Conservation (phyloP, 1,140 invertebrate genomes). For the Copidosoma floridanum region DNA sequence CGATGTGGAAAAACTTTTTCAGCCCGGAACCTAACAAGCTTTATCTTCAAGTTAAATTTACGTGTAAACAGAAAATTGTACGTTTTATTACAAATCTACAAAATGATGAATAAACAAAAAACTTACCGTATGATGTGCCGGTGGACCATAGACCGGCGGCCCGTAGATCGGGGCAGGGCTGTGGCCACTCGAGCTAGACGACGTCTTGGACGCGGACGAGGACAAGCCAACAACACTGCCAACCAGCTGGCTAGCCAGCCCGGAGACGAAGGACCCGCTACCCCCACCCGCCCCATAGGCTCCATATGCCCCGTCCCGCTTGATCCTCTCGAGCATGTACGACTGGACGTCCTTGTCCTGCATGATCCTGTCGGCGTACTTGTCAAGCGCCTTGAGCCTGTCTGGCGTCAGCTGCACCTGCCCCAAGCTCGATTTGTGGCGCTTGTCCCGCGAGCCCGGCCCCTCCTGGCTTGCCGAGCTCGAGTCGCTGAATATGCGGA, state of each 20-base stretch:
- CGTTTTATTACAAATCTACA: no score
- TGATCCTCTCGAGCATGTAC: conserved; percentile 7
- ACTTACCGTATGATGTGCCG: no score
- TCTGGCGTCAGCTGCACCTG: not conserved
- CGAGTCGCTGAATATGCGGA: not conserved
- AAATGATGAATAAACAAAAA: no score
- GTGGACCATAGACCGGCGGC: conserved; percentile 16
- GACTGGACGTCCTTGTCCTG: conserved; percentile 5
- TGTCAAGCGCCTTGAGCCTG: not conserved
- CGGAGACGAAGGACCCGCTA: conserved; percentile 38
- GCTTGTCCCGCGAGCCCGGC: not conserved
- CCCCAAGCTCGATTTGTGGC: no score
- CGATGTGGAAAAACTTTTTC: no score
- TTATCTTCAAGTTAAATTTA: no score
- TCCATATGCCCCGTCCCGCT: conserved; percentile 28
- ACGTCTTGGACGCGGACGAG: conserved; percentile 38
- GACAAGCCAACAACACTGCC: conserved; percentile 46
- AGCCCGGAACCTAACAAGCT: no score
- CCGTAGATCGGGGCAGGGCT: conserved; percentile 32
- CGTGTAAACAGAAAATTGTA: no score
- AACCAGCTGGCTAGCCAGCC: conserved; percentile 47
- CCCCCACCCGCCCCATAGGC: conserved; percentile 33
- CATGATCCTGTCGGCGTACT: conserved; percentile 9
- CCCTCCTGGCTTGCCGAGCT: no score
- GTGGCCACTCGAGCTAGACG: not conserved